Conservation (phyloP, 2,888 invertebrate species). For the Ennomos quercinarius region DNA sequence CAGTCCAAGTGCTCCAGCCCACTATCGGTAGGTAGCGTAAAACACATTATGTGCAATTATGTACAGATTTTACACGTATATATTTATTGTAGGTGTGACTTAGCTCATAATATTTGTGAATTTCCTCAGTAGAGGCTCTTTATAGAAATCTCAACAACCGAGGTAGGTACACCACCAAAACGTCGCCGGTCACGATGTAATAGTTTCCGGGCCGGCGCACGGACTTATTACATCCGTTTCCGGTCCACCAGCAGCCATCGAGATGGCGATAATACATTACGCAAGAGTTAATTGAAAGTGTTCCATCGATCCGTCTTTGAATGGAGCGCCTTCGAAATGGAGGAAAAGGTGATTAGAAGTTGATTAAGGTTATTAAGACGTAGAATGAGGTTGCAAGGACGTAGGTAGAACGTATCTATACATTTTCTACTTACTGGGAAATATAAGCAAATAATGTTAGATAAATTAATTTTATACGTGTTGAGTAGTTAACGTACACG, state of each 20-base stretch:
- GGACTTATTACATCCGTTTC: constrained; percentile 66
- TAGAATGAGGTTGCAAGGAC: no score
- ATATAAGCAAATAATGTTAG: no score
- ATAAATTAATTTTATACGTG: no score
- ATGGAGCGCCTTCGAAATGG: constrained; percentile 21
- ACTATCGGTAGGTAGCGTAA: no score
- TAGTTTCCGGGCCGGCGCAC: constrained; percentile 65
- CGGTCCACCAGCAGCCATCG: constrained; percentile 51
- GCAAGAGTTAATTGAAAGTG: constrained; percentile 61
- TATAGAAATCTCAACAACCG: constrained; percentile 4
- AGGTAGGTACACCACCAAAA: not conserved
- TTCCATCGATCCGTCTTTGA: constrained; percentile 52
- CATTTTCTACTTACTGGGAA: no score
- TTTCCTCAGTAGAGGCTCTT: no score
- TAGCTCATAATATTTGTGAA: not conserved
- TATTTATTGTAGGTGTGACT: not conserved
- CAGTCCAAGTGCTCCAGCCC: no score
- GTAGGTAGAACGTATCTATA: no score
- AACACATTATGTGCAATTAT: no score
- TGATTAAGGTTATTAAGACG: constrained; percentile 14
- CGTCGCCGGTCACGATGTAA: constrained; percentile 43
- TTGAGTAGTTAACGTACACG: no score
- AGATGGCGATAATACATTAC: constrained; percentile 59
- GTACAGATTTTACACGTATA: not conserved
- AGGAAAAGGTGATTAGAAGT: constrained; percentile 26